Base-by-base conservation (phyloP, 2,113 vertebrate genomes). In the Cyphomyrus plagiostoma region DNA sequence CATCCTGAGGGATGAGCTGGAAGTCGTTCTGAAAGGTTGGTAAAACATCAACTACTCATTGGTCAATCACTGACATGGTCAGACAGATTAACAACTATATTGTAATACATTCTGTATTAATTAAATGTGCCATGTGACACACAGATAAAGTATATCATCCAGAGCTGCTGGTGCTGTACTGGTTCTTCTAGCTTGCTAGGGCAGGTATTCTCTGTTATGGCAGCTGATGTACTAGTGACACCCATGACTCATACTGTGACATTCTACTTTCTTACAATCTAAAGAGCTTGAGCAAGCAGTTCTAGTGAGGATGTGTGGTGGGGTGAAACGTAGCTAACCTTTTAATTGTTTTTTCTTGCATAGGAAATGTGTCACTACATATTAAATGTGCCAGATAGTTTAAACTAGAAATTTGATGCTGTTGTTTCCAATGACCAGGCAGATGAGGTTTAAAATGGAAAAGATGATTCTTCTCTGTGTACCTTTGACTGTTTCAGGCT, bases 21-120 rank as follows among this genome's bases (percentile, higher is more conserved):
- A 98, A 94, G 97, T 98, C 82, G 92, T 99, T 92, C 92, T 99
- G 88, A 99, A 99, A 98, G 98, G 98, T 99, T 91, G 94, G 96
- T 95, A 82, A 62, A 77, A 50, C 93, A 90, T 90, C 56, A 35
- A 9, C 39, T 50, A 5, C 70, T 74, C 58, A 46, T 13, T 84
- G 46, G 19, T 48, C 82, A 80, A 80, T 17, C 74, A 80, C 3
- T 19, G 74, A 80, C 35, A 80, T 7, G 15, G 74, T 42, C 74
- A 42, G 26, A 70, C 15, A 80, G 30, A 80, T 19, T 80, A 42
- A 80, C 15, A 80, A 80, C 74, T 80, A 39, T 39, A 80, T 15
- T 30, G 11, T 74, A 74, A 15, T 39, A 3, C 3, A 66, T 77
- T 77, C 30, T 77, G 13, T 17, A 77, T 77, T 77, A 77, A 39